Base-by-base conservation (phyloP, 2,888 invertebrate species). In the Halocaridina rubra region DNA sequence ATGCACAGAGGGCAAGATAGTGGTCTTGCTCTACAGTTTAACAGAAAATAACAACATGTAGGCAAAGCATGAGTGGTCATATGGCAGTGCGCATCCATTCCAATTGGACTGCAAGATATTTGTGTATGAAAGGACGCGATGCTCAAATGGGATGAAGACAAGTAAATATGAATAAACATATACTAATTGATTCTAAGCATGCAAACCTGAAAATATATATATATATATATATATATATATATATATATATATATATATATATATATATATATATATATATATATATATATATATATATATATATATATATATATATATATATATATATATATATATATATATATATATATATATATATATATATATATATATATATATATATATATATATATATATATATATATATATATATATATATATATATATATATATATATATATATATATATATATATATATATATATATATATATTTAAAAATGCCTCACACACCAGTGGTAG, bases 401-500 rank as follows among this genome's bases (percentile, higher is more conserved):
- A 53, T 53, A 53, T 53, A 53, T 53, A 53, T 53, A 53, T 53
- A 53, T 53, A 53, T 53, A 53, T 53, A 53, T 53, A 53, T 53
- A 53, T 13, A 53, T 53, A 53, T 53, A 53, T 53, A 53, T 53
- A 53, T 53, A 53, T 5, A 53, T 53, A 53, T 53, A 53, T 3
- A 5, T 3, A 5, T 53, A 53, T 53, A 53, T 13, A 53, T 53
- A 53, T 53, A 53, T 53, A 53, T 53, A 53, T 53, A 53, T 53
- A 53, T 53, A 84, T 19, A 24, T 19, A 27, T 24, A 79, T 22
- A 61, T 46, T 32, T 27, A 64, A 19, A 75, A 78, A 33, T 72
- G 81, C 46, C 16, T 24, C 53, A 88, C 88, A 87, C 90, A 96
- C 96, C 96, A 96, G 94, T 93, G 96, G 96, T 92, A 96, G 94